These are phyloP conservation scores for Eurytoma californica DNA, from an alignment of 2,888 invertebrate species.

Conservation along the genomic window DNA sequence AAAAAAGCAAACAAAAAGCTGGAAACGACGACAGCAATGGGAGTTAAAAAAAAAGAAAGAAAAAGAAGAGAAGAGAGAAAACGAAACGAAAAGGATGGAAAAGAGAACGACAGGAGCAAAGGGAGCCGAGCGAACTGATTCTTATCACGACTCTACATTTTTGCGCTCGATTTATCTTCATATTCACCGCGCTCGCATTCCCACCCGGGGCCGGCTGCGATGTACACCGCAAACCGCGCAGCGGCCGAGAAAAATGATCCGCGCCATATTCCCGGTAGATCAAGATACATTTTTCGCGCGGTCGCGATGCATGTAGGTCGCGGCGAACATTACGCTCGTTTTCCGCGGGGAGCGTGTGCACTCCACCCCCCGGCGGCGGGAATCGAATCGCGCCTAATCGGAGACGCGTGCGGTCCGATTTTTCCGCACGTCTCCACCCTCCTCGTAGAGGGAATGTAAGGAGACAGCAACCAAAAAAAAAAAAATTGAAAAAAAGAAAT, in stretches of 20 bases:
- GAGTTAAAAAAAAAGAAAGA: background rate
- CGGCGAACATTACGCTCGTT: constrained; percentile 21
- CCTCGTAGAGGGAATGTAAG: background rate
- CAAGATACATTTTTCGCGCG: constrained; percentile 15
- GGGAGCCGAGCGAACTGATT: constrained; percentile 43
- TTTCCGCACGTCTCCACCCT: background rate
- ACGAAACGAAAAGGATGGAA: constrained; percentile 34
- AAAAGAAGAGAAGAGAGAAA: constrained; percentile 23
- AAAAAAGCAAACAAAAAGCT: background rate
- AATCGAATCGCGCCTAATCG: constrained; percentile 42
- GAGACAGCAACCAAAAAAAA: background rate
- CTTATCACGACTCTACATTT: constrained; percentile 50
- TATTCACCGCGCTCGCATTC: constrained; percentile 32
- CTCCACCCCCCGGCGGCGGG: background rate
- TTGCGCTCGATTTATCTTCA: constrained; percentile 54
- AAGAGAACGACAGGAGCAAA: background rate
- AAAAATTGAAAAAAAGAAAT: constrained; percentile 23
- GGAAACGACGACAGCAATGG: background rate
- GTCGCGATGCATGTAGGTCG: constrained; percentile 43
- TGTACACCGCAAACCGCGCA: background rate
- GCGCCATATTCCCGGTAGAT: constrained; percentile 33
- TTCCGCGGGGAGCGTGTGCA: constrained; percentile 16
- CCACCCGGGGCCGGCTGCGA: background rate
- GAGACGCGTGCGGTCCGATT: constrained; percentile 5
- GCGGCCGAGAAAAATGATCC: constrained; percentile 41